Evolutionary conservation across 2,888 invertebrate genomes (phyloP).

Genomic region (Latrodectus elegans): DNA sequence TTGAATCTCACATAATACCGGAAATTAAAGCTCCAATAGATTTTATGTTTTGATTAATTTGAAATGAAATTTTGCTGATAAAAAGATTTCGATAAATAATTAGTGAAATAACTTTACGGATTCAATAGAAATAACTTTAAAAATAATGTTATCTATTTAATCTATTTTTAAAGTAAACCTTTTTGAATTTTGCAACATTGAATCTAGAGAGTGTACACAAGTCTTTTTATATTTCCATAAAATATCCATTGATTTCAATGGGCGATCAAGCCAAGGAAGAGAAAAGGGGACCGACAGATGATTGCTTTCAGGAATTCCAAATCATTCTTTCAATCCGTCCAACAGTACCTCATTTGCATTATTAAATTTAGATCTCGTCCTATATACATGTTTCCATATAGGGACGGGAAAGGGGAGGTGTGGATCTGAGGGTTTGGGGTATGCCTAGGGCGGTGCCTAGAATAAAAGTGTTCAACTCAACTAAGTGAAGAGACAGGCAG

Average conservation of each 20-base stretch:
- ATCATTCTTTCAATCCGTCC: conserved; percentile 25
- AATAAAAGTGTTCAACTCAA: not conserved
- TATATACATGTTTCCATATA: conserved; percentile 15
- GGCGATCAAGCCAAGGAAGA: not conserved
- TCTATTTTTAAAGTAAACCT: no score
- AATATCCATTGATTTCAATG: not conserved
- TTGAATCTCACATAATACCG: no score
- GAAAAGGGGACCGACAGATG: not conserved
- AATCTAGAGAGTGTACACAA: not conserved
- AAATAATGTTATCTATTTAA: no score
- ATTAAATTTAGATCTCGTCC: conserved; percentile 59
- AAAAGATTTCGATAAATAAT: no score
- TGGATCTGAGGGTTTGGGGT: not conserved
- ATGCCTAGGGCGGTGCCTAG: not conserved
- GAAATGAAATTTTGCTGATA: no score
- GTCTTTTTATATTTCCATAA: not conserved
- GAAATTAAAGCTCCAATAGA: no score
- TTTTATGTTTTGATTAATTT: no score
- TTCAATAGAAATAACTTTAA: no score
- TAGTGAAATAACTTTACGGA: no score
- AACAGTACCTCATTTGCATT: conserved; percentile 58
- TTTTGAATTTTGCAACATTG: no score
- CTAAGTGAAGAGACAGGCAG: not conserved
- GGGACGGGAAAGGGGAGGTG: not conserved
- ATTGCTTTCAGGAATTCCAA: conserved; percentile 55